Evolutionary conservation across 2,113 vertebrate genomes (phyloP), one percentile per base, ranked within the genome.

Genomic region (Pterocles gutturalis): DNA sequence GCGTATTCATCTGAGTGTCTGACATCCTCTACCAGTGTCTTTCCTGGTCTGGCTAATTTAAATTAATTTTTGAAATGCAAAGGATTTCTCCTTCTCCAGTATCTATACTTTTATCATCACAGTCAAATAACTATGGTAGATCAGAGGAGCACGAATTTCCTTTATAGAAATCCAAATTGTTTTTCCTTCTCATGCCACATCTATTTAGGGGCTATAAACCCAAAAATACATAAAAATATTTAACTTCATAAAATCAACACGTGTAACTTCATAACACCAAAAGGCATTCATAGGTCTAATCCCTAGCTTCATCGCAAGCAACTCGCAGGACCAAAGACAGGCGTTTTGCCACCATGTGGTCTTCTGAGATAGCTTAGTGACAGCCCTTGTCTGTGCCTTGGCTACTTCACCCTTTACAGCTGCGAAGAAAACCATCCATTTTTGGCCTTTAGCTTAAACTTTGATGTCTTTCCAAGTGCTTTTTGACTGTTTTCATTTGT

Each of bases 391-490:
- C 48, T 65, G 12, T 15, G 81, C 20, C 48, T 93, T 10, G 15
- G 29, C n/a, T 81, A 34, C 55, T 60, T 78, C 38, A 84, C 54
- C 34, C 51, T 84, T 69, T n/a, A 45, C 4, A 81, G 69, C 77
- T 67, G 28, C 38, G 64, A 71, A 51, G 22, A 62, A 70, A 92
- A 67, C 12, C 22, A 53, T 5, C 60, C 16, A 36, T 76, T 85
- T 83, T 82, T 53, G 57, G 81, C 57, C 77, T 85, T 76, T 43
- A 15, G 28, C 54, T 85, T 48, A 31, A 92, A 90, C 93, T 93
- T 95, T 94, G 87, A 92, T 94, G 57, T 65, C 33, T 60, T 79
- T 96, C 87, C 58, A 95, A 96, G 31, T 11, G n/a, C 34, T 85
- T 85, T 80, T 92, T 21, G 5, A 65, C 53, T 45, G 64, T 55